Percentiles rank a stretch among this genome's conserved stretches.
Evolutionary conservation across 2,888 invertebrate genomes (phyloP).

Genomic region (Agriotes lineatus): DNA sequence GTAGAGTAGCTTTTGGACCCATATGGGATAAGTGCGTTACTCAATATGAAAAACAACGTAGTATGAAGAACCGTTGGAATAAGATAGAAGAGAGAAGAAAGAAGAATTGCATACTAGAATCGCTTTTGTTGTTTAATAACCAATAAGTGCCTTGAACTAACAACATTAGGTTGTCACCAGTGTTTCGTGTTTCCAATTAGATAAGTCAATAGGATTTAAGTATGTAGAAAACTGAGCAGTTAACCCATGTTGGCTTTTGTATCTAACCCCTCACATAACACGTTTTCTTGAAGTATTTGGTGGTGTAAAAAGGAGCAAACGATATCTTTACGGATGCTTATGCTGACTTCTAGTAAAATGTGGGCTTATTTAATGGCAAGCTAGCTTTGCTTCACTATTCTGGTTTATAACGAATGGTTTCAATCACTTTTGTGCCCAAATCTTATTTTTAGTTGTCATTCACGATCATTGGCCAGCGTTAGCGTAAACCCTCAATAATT

Average conservation of each 20-base stretch:
- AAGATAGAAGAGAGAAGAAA: constrained; percentile 40
- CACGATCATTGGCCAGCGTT: constrained; percentile 50
- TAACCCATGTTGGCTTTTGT: constrained; percentile 16
- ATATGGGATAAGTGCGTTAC: not conserved
- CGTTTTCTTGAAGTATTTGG: not conserved
- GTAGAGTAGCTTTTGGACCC: constrained; percentile 30
- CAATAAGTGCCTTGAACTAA: not conserved
- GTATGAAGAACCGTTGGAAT: no score
- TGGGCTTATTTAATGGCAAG: constrained; percentile 46
- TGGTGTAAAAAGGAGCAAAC: not conserved
- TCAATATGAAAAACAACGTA: no score
- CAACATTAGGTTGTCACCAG: constrained; percentile 8
- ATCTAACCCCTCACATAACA: constrained; percentile 11
- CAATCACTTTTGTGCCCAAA: constrained; percentile 40
- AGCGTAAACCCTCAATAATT: constrained; percentile 25
- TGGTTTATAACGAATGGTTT: constrained; percentile 49
- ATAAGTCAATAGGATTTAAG: constrained; percentile 7
- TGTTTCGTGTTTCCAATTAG: constrained; percentile 6
- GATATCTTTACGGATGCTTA: constrained; percentile 9
- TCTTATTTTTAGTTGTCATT: constrained; percentile 52
- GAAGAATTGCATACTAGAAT: constrained; percentile 20
- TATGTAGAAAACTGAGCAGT: constrained; percentile 22
- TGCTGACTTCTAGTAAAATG: constrained; percentile 38
- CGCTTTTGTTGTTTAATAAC: constrained; percentile 28
- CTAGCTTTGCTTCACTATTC: constrained; percentile 54